A percentile compares a stretch with the other conserved stretches of the same genome.
phyloP scores from a whole-genome alignment of 2,797 vertebrate genomes.

The Lateolabrax maculatus region DNA sequence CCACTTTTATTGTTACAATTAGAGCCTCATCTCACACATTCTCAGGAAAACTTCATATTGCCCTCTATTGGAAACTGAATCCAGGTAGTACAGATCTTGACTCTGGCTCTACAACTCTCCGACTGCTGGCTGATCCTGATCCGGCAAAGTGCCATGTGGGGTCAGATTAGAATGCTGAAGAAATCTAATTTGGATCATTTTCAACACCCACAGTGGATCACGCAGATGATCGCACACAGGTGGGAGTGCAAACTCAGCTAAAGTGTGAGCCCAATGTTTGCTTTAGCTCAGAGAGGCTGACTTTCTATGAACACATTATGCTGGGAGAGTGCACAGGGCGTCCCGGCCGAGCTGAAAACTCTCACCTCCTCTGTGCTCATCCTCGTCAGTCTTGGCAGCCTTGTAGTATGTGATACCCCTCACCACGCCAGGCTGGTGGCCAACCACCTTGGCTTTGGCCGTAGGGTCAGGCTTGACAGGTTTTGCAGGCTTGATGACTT shows the following conservation, averaged over 20 bases:
- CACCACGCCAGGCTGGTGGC: constrained; percentile 90
- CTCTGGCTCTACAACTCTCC: not conserved
- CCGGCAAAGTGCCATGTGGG: constrained; percentile 36
- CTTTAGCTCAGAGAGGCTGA: constrained; percentile 28
- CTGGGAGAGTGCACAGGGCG: not conserved
- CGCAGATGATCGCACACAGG: constrained; percentile 63
- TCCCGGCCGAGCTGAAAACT: not conserved
- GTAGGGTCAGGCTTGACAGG: constrained; percentile 83
- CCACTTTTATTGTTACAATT: constrained; percentile 44
- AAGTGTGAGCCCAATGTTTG: constrained; percentile 46
- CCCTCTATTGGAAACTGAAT: constrained; percentile 11
- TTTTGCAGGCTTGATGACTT: constrained; percentile 80
- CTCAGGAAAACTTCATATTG: not conserved
- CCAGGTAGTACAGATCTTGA: not conserved
- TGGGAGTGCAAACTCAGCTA: constrained; percentile 44
- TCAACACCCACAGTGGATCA: constrained; percentile 56
- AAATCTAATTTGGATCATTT: constrained; percentile 60
- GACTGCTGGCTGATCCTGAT: constrained; percentile 32
- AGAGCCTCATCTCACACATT: constrained; percentile 19
- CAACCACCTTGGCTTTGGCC: constrained; percentile 84
- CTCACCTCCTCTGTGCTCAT: constrained; percentile 86
- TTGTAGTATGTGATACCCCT: constrained; percentile 98
- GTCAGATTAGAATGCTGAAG: constrained; percentile 49
- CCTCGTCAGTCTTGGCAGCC: constrained; percentile 82
- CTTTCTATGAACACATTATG: constrained; percentile 22